A percentile compares a stretch with the other conserved stretches of the same genome.
phyloP scores from a whole-genome alignment of 2,113 vertebrate genomes.

The Anoura caudifer region DNA sequence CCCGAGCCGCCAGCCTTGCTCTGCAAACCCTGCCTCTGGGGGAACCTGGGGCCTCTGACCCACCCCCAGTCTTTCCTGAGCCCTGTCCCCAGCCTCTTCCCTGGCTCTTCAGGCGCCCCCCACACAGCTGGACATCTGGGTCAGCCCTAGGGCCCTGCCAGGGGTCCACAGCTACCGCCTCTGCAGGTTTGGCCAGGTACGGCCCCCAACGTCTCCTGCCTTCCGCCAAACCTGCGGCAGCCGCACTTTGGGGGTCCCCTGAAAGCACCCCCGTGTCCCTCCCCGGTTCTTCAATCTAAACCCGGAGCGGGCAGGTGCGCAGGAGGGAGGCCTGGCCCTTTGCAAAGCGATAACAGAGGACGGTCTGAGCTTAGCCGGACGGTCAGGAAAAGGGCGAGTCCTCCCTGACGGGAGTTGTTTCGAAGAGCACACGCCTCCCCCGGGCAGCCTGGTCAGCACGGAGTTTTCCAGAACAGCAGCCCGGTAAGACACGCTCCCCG shows the following conservation, averaged over 20 bases:
- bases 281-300: neutral
- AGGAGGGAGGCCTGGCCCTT: neutral
- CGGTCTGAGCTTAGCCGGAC: neutral
- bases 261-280: rapidly evolving
- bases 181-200: neutral
- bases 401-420: too few relatives aligned
- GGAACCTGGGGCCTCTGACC: neutral
- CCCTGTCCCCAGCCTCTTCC: neutral
- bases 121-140: neutral
- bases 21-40: neutral
- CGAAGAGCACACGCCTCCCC: neutral
- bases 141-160: neutral
- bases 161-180: rapidly evolving
- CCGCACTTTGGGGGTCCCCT: neutral
- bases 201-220: rapidly evolving
- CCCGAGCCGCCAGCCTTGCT: neutral
- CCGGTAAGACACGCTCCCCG: rapidly evolving
- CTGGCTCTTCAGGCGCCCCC: too few relatives aligned
- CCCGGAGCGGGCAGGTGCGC: rapidly evolving
- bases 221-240: neutral
- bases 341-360: rapidly evolving
- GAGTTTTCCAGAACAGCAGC: neutral
- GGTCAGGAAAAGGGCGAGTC: neutral
- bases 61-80: neutral
- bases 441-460: rapidly evolving